These are phyloP conservation scores for Blastomussa wellsi DNA, from an alignment of 92 coral and sea anemone genomes.

Conservation along the genomic window DNA sequence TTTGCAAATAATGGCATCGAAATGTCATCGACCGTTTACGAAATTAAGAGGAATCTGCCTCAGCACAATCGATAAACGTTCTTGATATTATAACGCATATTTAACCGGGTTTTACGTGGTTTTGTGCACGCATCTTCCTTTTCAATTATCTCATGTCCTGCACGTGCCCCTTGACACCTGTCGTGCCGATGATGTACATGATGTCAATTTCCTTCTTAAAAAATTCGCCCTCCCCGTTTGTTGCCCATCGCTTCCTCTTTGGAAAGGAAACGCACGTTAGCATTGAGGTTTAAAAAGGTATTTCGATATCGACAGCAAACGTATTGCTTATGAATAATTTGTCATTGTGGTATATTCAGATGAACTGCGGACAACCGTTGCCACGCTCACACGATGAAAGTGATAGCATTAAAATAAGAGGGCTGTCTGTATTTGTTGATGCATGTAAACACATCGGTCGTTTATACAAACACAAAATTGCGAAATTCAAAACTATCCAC, in stretches of 20 bases:
- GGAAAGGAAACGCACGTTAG: background rate
- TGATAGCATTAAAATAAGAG: background rate
- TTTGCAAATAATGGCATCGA: too few relatives aligned
- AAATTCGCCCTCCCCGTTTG: background rate
- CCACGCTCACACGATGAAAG: background rate
- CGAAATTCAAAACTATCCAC: background rate
- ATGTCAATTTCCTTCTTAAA: background rate
- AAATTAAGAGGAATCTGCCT: too few relatives aligned
- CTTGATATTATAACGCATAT: too few relatives aligned
- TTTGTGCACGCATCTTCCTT: too few relatives aligned
- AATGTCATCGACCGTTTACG: too few relatives aligned
- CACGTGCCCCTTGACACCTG: background rate
- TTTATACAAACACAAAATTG: background rate
- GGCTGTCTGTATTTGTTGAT: background rate
- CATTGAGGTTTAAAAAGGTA: background rate
- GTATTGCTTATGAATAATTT: background rate
- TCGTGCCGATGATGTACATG: background rate
- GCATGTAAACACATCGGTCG: background rate
- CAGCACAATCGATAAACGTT: too few relatives aligned
- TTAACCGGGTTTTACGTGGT: too few relatives aligned
- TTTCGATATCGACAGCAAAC: background rate
- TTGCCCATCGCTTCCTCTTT: background rate
- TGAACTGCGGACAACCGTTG: background rate
- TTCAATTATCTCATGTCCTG: background rate
- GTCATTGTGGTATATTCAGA: background rate